These are phyloP conservation scores for Anguilla japonica DNA, from an alignment of 2,113 vertebrate genomes.

Conservation along the genomic window DNA sequence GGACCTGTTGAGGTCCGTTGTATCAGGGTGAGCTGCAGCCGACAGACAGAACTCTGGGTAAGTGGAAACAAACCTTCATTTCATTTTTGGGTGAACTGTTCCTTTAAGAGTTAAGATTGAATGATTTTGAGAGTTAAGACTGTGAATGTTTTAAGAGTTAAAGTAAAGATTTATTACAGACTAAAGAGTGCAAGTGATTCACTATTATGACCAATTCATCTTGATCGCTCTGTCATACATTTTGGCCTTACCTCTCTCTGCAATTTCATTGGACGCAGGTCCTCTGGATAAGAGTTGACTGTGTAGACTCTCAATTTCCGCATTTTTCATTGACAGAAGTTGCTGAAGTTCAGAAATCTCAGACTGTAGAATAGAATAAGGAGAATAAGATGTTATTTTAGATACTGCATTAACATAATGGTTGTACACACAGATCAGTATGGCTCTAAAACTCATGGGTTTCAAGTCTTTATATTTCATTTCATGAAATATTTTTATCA, in stretches of 20 bases:
- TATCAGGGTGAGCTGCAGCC: too few relatives aligned
- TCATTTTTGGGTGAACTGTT: too few relatives aligned
- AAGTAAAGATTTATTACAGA: too few relatives aligned
- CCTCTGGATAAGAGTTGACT: conserved; percentile 70
- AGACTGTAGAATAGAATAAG: conserved; percentile 55
- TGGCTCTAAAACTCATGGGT: background rate
- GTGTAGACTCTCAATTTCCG: conserved; percentile 78
- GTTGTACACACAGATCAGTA: background rate
- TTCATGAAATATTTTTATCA: background rate
- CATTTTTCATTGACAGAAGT: conserved; percentile 74
- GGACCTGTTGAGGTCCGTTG: too few relatives aligned
- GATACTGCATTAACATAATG: background rate
- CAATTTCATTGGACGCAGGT: conserved; percentile 61
- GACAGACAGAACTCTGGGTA: too few relatives aligned
- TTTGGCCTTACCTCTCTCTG: conserved; percentile 70
- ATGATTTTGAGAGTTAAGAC: too few relatives aligned
- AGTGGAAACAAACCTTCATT: too few relatives aligned
- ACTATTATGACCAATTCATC: too few relatives aligned
- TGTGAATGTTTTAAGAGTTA: too few relatives aligned
- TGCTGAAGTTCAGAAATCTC: conserved; percentile 80
- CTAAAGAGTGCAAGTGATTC: too few relatives aligned
- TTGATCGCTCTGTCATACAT: too few relatives aligned
- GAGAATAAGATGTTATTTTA: background rate
- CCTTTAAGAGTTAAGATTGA: too few relatives aligned
- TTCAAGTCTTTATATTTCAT: background rate